A percentile compares a stretch with the other conserved stretches of the same genome.
phyloP scores from a whole-genome alignment of 92 coral and sea anemone species.

The Epizoanthus stellaris region DNA sequence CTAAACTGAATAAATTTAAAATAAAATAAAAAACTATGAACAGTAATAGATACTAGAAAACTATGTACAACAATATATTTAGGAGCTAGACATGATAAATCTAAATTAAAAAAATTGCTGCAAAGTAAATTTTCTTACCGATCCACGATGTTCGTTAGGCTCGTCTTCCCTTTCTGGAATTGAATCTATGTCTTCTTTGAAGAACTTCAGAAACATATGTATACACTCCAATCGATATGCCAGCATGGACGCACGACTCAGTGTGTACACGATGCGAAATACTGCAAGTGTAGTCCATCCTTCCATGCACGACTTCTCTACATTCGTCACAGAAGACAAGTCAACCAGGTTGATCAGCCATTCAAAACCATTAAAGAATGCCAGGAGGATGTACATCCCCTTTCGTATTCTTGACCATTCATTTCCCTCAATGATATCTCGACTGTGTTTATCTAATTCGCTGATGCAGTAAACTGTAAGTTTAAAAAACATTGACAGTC shows the following conservation, averaged over 20 bases:
- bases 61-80: too few species aligned
- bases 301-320: constrained; percentile 58
- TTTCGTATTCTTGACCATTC: constrained; percentile 58
- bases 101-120: not conserved
- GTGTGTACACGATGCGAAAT: constrained; percentile 57
- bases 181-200: constrained; percentile 42
- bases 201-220: constrained; percentile 65
- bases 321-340: constrained; percentile 42
- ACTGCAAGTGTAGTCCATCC: constrained; percentile 40
- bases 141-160: constrained; percentile 7
- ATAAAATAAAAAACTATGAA: too few species aligned
- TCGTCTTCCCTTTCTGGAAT: constrained; percentile 4
- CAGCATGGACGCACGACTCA: constrained; percentile 62
- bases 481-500: not conserved
- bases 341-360: constrained; percentile 59
- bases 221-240: constrained; percentile 68
- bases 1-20: too few species aligned
- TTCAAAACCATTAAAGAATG: constrained; percentile 59
- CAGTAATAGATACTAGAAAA: too few species aligned
- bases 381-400: constrained; percentile 50
- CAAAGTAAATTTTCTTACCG: constrained; percentile 30
- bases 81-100: too few species aligned
- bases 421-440: constrained; percentile 53
- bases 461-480: constrained; percentile 56
- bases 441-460: constrained; percentile 50